Evolutionary conservation across 2,888 invertebrate species (phyloP).

Genomic region (Mythimna loreyi): DNA sequence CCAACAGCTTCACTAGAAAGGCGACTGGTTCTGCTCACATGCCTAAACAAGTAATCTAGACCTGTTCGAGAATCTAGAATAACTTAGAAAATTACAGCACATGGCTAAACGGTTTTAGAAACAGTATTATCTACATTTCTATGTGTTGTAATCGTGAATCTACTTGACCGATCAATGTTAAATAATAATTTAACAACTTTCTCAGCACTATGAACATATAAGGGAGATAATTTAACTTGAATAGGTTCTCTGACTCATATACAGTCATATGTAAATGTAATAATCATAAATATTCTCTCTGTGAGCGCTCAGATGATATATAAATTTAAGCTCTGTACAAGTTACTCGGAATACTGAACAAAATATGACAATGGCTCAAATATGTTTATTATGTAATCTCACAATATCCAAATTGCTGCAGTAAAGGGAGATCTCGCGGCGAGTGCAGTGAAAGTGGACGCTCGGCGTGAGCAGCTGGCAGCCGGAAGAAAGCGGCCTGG

Average conservation of each 20-base stretch:
- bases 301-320: neutral
- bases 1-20: constrained; percentile 21
- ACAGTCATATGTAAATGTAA: constrained; percentile 12
- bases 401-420: constrained; percentile 44
- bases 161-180: neutral
- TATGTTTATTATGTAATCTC: constrained; percentile 46
- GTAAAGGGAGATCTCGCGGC: constrained; percentile 47
- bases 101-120: constrained; percentile 5
- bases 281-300: constrained; percentile 5
- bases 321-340: constrained; percentile 7
- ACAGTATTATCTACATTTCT: neutral
- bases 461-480: constrained; percentile 41
- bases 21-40: constrained; percentile 69
- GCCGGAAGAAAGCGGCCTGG: constrained; percentile 72
- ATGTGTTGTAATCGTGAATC: neutral
- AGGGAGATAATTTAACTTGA: neutral
- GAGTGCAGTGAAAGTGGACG: constrained; percentile 70
- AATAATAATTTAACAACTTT: constrained; percentile 20
- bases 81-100: constrained; percentile 60
- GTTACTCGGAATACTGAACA: neutral
- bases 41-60: constrained; percentile 70
- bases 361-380: constrained; percentile 15
- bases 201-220: neutral
- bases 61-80: constrained; percentile 68
- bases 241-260: neutral